Base-by-base conservation (phyloP, 2,797 vertebrate species). In the Micrastur ruficollis region DNA sequence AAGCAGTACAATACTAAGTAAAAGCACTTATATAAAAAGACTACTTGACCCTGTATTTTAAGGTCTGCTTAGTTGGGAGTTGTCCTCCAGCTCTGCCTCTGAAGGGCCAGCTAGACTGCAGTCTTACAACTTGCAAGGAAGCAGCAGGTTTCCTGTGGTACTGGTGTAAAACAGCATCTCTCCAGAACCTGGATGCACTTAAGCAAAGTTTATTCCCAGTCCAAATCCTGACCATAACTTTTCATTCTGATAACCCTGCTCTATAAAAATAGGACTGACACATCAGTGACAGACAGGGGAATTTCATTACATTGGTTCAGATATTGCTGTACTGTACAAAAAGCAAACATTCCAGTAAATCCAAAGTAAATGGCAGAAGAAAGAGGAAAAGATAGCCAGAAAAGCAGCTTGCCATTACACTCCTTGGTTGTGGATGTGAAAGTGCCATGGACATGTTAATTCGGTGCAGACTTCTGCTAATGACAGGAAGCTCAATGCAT, bases 141-240 rank as follows among this genome's bases (percentile, higher is more conserved):
- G 52, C 40, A 59, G 26, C 0, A 1, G 3, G 5, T 31, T 76
- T 59, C 40, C 52, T 3, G 9, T 14, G 23, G 23, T 38, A 49
- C 14, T 44, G 32, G 40, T 31, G 23, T 44, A 46, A 66, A 72
- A 18, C 31, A 52, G 26, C 32, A 26, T 18, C 75, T 42, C 55
- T 15, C 26, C 32, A 13, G 7, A 67, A 62, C 29, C 22, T 15
- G 22, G n/a, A 21, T 42, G 61, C 26, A 63, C 29, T 38, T 32
- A 8, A 32, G 8, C 26, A 14, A 62, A 53, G 36, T 7, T 61
- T 56, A 72, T 56, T 61, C 62, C 34, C 29, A 63, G 47, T 21
- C 29, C 61, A 91, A 36, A 70, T 25, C 23, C 50, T 70, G 38
- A 32, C 36, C 5, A 1, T 38, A 68, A 62, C 21, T 50, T 29